Conservation (phyloP, 1,140 invertebrate species). For the Euschistus heros region DNA sequence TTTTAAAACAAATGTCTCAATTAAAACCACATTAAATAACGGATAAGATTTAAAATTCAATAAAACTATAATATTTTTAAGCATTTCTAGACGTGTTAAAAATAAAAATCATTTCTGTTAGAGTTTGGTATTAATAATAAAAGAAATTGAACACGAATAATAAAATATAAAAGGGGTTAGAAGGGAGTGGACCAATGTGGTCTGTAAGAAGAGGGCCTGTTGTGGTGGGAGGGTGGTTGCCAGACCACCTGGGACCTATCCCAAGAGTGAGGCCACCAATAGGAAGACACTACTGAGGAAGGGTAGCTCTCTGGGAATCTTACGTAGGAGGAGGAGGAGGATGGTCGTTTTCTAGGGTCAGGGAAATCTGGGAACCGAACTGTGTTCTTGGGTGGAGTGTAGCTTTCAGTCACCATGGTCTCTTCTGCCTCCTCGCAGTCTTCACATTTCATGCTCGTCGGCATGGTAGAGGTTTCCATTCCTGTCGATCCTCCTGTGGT, state of each 20-base stretch:
- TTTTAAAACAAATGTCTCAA: no score
- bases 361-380: neutral
- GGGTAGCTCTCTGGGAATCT: neutral
- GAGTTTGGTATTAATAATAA: no score
- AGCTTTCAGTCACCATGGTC: neutral
- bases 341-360: neutral
- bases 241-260: conserved; percentile 1
- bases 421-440: neutral
- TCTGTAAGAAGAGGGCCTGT: neutral
- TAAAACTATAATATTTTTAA: no score
- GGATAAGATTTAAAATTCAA: no score
- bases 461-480: neutral
- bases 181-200: neutral
- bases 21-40: no score
- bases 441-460: neutral
- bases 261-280: conserved; percentile 7
- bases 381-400: neutral
- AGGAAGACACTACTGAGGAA: neutral
- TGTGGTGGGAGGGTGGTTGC: neutral
- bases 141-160: no score
- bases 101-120: no score
- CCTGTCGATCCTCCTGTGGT: neutral
- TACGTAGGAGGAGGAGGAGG: conserved; percentile 7
- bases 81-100: no score
- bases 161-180: no score